Evolutionary conservation across 2,113 vertebrate species (phyloP), one percentile per base, ranked within the genome.

Genomic region (Dryoscopus gambensis): DNA sequence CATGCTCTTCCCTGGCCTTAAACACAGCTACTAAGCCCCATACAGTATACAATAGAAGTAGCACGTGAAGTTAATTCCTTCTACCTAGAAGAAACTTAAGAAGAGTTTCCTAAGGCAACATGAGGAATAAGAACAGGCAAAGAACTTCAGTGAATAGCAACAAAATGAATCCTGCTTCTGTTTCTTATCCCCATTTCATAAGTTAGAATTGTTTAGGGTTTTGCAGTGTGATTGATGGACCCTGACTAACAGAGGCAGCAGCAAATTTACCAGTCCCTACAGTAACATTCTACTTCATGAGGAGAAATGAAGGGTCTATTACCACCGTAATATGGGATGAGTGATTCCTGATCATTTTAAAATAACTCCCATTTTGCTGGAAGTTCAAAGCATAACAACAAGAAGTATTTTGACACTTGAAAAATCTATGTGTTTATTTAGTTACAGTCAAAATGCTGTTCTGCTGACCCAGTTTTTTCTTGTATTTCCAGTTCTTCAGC

Each of bases 181-280:
- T 46, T 65, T 88, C 47, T 40, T 73, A 23, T 69, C 93, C 49
- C 40, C 30, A 39, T 78, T 89, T 84, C 15, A 25, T 62, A 90
- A 63, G 52, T 87, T 71, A 65, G 49, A 91, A 60, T 65, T 70
- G 53, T 68, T 93, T 73, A 50, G 68, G 44, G 37, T 14, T 90
- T 80, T 91, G 68, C 49, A 52, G 27, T 39, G 12, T 80, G 91
- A 97, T 69, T 91, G 81, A 95, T 95, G 25, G n/a, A 88, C 57
- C 39, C 75, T 75, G 55, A 83, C 49, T 81, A 80, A 83, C 39
- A 91, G 81, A 89, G 55, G 57, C 27, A 69, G 73, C 25, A 93
- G 73, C 39, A 81, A 92, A 90, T 89, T 74, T 82, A 65, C 53
- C 39, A 52, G 73, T 90, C 85, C 49, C 65, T 84, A n/a, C 47